phyloP scores from a whole-genome alignment of 2,797 vertebrate genomes.

The Artibeus lituratus region DNA sequence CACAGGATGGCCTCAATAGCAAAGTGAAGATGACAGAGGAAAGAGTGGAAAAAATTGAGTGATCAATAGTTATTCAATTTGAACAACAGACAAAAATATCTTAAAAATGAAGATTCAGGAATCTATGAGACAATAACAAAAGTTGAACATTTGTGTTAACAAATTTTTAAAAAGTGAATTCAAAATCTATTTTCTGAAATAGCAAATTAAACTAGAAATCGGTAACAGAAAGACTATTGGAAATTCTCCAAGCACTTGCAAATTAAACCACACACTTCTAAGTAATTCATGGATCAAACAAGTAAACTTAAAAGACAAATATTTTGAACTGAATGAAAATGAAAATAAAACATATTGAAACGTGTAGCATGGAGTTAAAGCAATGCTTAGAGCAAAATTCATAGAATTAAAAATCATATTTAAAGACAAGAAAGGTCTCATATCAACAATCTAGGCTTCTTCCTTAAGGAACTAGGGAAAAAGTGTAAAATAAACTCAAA shows the following conservation, averaged over 20 bases:
- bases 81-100: neutral
- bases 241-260: neutral
- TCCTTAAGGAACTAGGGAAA: neutral
- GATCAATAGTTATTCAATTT: neutral
- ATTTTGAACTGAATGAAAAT: neutral
- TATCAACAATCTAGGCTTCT: neutral
- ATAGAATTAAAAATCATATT: neutral
- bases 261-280: neutral
- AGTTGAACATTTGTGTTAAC: neutral
- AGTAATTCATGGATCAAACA: neutral
- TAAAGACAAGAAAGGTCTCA: neutral
- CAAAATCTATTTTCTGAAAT: neutral
- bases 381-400: neutral
- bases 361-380: neutral
- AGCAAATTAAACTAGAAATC: conserved; percentile 15
- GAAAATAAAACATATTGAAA: neutral
- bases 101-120: neutral
- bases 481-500: neutral
- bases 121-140: neutral
- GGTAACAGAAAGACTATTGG: neutral
- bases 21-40: neutral
- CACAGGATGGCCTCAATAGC: neutral
- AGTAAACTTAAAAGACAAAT: neutral
- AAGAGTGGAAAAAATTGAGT: neutral
- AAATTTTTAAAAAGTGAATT: neutral